phyloP scores from a whole-genome alignment of 2,888 invertebrate genomes.

The Arenicola marina region DNA sequence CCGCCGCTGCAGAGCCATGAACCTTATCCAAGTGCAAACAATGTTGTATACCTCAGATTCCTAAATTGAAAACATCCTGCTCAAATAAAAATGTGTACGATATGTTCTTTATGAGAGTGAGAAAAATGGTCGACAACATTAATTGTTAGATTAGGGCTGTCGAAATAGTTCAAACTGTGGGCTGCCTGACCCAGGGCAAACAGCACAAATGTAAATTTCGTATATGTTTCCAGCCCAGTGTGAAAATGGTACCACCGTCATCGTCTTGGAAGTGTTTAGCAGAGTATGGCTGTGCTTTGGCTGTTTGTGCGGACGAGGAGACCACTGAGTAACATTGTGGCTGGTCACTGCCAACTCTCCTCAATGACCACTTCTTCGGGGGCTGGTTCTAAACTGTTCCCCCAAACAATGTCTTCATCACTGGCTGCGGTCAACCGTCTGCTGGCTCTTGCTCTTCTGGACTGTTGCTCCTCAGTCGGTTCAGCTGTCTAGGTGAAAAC shows the following conservation, averaged over 20 bases:
- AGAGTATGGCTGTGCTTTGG: not conserved
- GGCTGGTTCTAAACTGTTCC: not conserved
- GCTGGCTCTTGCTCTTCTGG: too few relatives aligned
- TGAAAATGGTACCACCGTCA: not conserved
- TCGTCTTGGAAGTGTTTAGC: not conserved
- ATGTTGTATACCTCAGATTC: not conserved
- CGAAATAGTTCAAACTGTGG: not conserved
- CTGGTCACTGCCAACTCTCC: too few relatives aligned
- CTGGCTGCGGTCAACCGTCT: too few relatives aligned
- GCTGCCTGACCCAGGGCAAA: not conserved
- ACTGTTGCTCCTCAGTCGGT: too few relatives aligned
- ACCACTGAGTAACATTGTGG: not conserved
- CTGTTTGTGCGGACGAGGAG: not conserved
- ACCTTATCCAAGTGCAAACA: conserved; percentile 1
- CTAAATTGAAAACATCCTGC: not conserved
- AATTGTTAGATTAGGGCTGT: not conserved
- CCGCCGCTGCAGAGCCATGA: conserved; percentile 1
- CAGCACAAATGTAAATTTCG: not conserved
- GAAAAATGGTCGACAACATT: not conserved
- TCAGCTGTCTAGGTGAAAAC: too few relatives aligned
- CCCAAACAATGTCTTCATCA: not conserved
- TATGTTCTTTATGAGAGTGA: not conserved
- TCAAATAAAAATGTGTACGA: not conserved
- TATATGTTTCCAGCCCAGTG: not conserved
- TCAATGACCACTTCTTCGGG: not conserved